A percentile compares a stretch with the other conserved stretches of the same genome.
These are phyloP conservation scores for Ispidina picta DNA, from an alignment of 2,797 vertebrate genomes.

Conservation along the genomic window DNA sequence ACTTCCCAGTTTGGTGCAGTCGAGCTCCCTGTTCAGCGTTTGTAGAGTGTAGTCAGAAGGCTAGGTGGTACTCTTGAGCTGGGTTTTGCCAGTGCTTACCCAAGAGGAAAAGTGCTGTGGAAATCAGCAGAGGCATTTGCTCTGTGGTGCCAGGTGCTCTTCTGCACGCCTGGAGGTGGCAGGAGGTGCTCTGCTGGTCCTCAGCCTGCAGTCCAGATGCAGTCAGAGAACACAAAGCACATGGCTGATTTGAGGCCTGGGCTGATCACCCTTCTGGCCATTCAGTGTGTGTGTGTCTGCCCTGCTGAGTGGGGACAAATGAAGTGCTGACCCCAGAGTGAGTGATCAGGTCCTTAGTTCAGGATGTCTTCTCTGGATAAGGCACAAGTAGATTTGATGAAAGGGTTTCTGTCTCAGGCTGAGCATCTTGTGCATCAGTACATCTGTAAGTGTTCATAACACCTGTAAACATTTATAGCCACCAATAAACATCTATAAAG, in stretches of 20 bases:
- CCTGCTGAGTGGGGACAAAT: neutral
- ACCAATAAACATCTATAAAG: neutral
- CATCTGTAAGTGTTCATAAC: neutral
- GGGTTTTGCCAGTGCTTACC: conserved; percentile 29
- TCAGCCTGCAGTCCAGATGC: neutral
- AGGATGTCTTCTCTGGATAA: neutral
- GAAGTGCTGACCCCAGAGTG: neutral
- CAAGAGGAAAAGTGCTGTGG: neutral
- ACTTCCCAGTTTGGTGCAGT: conserved; percentile 11
- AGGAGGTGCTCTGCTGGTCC: neutral
- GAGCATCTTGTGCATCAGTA: neutral
- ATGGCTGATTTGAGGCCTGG: neutral
- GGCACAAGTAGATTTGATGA: neutral
- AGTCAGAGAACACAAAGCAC: neutral
- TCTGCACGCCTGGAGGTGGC: neutral
- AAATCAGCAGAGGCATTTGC: neutral
- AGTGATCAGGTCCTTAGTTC: neutral
- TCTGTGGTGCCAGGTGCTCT: neutral
- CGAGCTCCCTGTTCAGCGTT: neutral
- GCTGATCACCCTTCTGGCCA: neutral
- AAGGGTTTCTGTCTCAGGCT: neutral
- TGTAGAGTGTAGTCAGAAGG: conserved; percentile 49
- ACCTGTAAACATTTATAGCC: neutral
- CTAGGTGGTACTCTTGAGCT: conserved; percentile 72
- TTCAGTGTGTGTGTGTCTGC: neutral